Base-by-base conservation (phyloP, 2,888 invertebrate genomes). In the Gandaritis pyraliata region DNA sequence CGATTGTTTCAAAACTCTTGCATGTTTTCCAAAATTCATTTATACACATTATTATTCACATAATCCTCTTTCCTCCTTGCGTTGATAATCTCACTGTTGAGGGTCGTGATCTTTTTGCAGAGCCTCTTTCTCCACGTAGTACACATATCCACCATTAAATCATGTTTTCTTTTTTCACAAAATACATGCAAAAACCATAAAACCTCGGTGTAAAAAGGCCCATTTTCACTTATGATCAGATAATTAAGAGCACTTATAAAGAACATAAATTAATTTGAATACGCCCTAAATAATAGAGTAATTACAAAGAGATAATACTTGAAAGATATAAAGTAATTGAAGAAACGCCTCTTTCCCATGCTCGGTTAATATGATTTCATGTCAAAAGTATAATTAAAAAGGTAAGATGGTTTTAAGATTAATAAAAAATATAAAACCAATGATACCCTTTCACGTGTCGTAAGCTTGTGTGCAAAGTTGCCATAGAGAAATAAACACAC, bases 301-400 rank as follows among this genome's bases (percentile, higher is more conserved):
- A 68, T 66, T 60, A 59, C 63, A 30, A 51, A 51, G 58, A 64
- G 65, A 66, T 65, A 66, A 56, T 57, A 46, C 50, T 57, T 13
- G 30, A 53, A 51, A 55, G 41, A 57, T 63, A 68, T 66, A 61
- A 43, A 58, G 68, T 70, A 70, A 72, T 72, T 71, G 66, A 60
- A 64, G 52, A 61, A 64, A 53, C 62, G 69, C 68, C 66, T 64
- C 62, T 68, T 67, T 70, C 68, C 58, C 69, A 66, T 63, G 56
- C 43, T 36, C 60, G 23, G 43, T 53, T 60, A 57, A 58, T 62
- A 64, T 64, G 43, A 60, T 60, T 61, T 53, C 62, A 55, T 55
- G 62, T 59, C 58, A 62, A 62, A 64, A 57, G 43, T 57, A 41
- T 65, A 56, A 65, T 63, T 56, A 59, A 60, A 30, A 64, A 53